These are phyloP conservation scores for Xanthorhoe designata DNA, from an alignment of 2,888 invertebrate species.

Conservation along the genomic window DNA sequence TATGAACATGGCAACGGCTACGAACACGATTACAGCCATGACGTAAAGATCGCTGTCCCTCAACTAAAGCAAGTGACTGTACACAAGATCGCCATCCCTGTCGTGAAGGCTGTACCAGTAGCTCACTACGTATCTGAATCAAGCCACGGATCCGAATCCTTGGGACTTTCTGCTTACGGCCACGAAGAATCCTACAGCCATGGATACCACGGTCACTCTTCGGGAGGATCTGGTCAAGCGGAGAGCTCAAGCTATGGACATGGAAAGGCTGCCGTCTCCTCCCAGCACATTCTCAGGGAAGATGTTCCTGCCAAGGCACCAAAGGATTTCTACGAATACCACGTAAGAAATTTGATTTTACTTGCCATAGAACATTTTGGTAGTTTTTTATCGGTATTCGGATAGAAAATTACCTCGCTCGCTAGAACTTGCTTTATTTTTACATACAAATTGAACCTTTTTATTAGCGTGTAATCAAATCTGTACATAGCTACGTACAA, in stretches of 20 bases:
- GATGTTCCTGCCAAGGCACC: conserved; percentile 60
- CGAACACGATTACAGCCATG: conserved; percentile 16
- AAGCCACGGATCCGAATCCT: conserved; percentile 16
- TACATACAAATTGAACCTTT: too few relatives aligned
- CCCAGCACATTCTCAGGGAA: conserved; percentile 68
- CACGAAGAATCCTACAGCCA: background rate
- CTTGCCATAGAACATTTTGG: background rate
- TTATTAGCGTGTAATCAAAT: too few relatives aligned
- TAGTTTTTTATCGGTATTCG: background rate
- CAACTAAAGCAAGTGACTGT: conserved; percentile 29
- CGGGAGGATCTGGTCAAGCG: conserved; percentile 11
- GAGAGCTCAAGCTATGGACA: conserved; percentile 14
- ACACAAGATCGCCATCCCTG: conserved; percentile 19
- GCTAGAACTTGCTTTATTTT: background rate
- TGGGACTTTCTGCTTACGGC: conserved; percentile 11
- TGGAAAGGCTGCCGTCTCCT: conserved; percentile 55
- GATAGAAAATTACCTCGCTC: background rate
- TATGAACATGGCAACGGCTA: conserved; percentile 15
- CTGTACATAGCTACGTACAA: too few relatives aligned
- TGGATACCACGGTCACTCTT: conserved; percentile 2
- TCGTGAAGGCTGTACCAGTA: conserved; percentile 42
- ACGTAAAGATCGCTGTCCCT: conserved; percentile 24
- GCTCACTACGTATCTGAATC: conserved; percentile 45
- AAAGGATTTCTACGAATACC: conserved; percentile 50
- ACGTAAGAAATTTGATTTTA: conserved; percentile 44